Conservation (phyloP, 2,888 invertebrate species). For the Ormyrus labotus region DNA sequence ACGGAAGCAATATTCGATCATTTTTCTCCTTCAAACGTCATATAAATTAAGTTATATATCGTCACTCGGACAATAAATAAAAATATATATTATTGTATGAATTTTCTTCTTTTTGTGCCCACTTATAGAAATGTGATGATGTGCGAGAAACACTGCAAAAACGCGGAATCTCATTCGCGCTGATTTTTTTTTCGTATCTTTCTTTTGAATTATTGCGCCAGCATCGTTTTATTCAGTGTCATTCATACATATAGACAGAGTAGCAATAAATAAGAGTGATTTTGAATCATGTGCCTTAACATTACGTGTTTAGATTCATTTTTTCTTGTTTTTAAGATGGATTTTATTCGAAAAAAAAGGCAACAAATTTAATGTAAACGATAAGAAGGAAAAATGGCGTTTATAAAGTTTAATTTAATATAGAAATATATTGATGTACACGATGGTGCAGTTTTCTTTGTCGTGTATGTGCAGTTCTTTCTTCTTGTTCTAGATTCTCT, state of each 20-base stretch:
- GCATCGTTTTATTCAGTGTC: neutral
- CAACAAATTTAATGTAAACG: conserved; percentile 19
- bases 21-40: conserved; percentile 28
- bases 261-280: neutral
- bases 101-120: conserved; percentile 48
- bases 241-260: too few relatives aligned
- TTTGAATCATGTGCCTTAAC: conserved; percentile 50
- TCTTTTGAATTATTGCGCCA: conserved; percentile 24
- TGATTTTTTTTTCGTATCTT: conserved; percentile 14
- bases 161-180: conserved; percentile 54
- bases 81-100: conserved; percentile 24
- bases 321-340: conserved; percentile 50
- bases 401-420: conserved; percentile 8
- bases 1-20: conserved; percentile 50
- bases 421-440: conserved; percentile 9
- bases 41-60: conserved; percentile 32
- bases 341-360: conserved; percentile 38
- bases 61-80: conserved; percentile 51
- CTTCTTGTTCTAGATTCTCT: conserved; percentile 21
- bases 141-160: conserved; percentile 22
- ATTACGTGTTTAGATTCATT: conserved; percentile 41
- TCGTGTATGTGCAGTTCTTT: conserved; percentile 31
- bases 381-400: conserved; percentile 34
- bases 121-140: conserved; percentile 47
- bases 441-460: conserved; percentile 47